These are phyloP conservation scores for Pipra filicauda DNA, from an alignment of 2,113 vertebrate species.

Conservation along the genomic window DNA sequence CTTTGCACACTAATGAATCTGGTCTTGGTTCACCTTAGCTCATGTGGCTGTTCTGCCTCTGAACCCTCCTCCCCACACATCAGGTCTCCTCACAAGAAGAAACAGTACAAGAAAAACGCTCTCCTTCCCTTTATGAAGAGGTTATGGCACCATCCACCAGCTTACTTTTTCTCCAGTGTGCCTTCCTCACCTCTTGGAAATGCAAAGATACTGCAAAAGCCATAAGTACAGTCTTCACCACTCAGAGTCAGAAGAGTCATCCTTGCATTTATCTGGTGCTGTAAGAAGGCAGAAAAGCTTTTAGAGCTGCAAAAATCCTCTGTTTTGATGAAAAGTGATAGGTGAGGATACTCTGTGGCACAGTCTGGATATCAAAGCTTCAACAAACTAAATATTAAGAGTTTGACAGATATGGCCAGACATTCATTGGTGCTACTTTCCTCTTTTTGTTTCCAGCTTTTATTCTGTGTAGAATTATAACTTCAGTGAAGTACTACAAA, in stretches of 20 bases:
- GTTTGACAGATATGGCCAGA: not conserved
- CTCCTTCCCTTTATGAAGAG: not conserved
- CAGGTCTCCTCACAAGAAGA: not conserved
- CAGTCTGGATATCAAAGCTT: not conserved
- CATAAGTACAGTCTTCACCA: not conserved
- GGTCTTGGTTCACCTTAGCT: not conserved
- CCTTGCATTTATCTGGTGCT: not conserved
- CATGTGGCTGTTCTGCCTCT: not conserved
- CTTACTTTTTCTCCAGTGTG: not conserved
- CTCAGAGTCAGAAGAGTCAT: not conserved
- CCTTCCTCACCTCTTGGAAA: not conserved
- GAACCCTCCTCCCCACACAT: not conserved
- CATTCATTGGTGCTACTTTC: not conserved
- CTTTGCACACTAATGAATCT: not conserved
- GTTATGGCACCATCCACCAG: accelerated
- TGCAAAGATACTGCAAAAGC: not conserved
- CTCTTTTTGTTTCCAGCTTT: not conserved
- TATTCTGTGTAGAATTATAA: not conserved
- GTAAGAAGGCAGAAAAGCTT: not conserved
- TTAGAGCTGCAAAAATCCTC: not conserved
- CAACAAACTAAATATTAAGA: not conserved
- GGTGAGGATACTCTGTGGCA: not conserved
- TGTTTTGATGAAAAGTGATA: not conserved
- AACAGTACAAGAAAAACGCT: not conserved
- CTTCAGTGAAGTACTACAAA: not conserved